phyloP scores from a whole-genome alignment of 2,888 invertebrate genomes.

The Cataglyphis altisquamis region DNA sequence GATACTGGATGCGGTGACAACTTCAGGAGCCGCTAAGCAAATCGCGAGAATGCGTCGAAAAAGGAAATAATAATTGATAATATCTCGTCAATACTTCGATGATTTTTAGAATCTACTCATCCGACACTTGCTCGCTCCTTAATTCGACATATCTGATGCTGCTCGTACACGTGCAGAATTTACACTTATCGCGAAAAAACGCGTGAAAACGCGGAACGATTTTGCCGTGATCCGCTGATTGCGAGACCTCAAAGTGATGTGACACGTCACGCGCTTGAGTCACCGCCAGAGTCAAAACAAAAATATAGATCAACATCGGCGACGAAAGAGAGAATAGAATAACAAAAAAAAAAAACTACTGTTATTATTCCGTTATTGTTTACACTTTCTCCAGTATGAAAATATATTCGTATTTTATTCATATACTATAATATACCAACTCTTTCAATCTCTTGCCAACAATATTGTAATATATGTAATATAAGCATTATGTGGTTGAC shows the following conservation, averaged over 20 bases:
- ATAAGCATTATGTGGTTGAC: not conserved
- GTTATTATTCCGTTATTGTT: not conserved
- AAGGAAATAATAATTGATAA: not conserved
- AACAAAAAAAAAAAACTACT: not conserved
- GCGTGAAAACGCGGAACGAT: not conserved
- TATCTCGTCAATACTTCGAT: not conserved
- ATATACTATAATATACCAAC: not conserved
- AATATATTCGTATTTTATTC: not conserved
- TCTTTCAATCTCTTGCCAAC: not conserved
- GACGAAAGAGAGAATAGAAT: not conserved
- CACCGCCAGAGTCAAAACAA: not conserved
- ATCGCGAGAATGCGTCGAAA: not conserved
- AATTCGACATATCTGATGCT: not conserved
- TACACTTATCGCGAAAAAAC: not conserved
- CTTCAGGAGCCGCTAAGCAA: not conserved
- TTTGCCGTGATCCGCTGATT: not conserved
- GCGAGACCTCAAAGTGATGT: not conserved
- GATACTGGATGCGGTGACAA: not conserved
- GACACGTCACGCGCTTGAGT: not conserved
- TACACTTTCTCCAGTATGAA: not conserved
- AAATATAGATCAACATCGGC: not conserved
- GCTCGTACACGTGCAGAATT: not conserved
- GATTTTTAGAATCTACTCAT: not conserved
- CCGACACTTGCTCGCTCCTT: not conserved
- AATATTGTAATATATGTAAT: not conserved